Evolutionary conservation across 2,113 vertebrate species (phyloP).

Genomic region (Zosterops borbonicus): DNA sequence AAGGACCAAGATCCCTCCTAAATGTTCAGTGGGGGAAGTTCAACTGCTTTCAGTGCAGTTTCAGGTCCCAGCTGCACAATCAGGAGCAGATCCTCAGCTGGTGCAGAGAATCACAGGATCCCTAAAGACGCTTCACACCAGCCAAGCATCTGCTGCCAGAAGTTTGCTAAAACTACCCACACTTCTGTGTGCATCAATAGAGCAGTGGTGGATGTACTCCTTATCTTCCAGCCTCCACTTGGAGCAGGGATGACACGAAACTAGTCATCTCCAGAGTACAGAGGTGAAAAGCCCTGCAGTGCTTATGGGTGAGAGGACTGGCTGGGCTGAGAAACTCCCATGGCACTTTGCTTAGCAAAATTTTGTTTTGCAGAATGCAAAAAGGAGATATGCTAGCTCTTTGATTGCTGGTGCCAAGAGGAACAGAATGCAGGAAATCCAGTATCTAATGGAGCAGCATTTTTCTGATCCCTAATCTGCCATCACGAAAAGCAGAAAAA

Average conservation of each 20-base stretch:
- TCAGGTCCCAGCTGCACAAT: neutral
- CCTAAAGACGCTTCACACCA: neutral
- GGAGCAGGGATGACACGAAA: neutral
- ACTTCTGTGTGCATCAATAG: accelerated
- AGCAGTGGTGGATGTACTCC: neutral
- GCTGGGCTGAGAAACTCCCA: neutral
- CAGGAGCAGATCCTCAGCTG: neutral
- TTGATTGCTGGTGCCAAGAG: neutral
- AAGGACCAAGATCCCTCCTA: neutral
- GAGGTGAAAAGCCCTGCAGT: neutral
- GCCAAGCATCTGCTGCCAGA: neutral
- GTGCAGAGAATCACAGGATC: accelerated
- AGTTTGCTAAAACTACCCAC: neutral
- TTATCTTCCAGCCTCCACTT: neutral
- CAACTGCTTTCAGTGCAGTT: neutral
- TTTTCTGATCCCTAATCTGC: neutral
- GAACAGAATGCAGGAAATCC: neutral
- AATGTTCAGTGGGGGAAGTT: neutral
- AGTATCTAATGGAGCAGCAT: neutral
- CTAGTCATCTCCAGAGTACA: accelerated
- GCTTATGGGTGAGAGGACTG: accelerated
- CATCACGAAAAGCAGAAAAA: neutral
- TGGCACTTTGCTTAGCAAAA: neutral
- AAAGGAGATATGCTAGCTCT: neutral
- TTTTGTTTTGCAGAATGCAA: neutral